Evolutionary conservation across 1,140 invertebrate species (phyloP).

Genomic region (Zaprionus taronus): DNA sequence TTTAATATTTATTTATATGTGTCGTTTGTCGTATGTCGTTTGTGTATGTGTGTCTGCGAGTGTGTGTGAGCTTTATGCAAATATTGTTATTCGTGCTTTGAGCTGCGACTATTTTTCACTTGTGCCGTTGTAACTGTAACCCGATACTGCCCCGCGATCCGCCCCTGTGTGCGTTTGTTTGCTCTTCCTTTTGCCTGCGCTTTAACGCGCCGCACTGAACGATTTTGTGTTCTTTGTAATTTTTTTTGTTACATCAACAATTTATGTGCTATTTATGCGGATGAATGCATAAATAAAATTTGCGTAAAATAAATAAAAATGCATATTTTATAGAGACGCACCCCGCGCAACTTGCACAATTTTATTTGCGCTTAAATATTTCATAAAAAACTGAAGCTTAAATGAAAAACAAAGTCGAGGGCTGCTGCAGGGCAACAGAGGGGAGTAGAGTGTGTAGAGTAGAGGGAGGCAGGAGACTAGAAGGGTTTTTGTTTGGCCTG

Average conservation of each 20-base stretch:
- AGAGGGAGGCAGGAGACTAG: not conserved
- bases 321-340: constrained; percentile 60
- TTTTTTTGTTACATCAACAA: constrained; percentile 42
- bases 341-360: constrained; percentile 22
- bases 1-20: constrained; percentile 65
- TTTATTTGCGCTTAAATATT: constrained; percentile 29
- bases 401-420: constrained; percentile 16
- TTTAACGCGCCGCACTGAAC: constrained; percentile 47
- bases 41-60: too few relatives aligned
- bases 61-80: constrained; percentile 61
- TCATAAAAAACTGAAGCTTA: constrained; percentile 13
- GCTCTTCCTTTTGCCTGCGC: constrained; percentile 1
- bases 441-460: not conserved
- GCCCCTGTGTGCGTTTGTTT: not conserved
- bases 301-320: constrained; percentile 72
- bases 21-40: not conserved
- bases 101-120: constrained; percentile 57
- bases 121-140: constrained; percentile 19
- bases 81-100: constrained; percentile 60
- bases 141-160: not conserved
- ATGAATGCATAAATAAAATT: constrained; percentile 77
- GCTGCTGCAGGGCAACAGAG: not conserved
- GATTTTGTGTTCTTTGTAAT: constrained; percentile 35
- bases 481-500: constrained; percentile 2
- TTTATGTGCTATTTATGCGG: constrained; percentile 65